These are phyloP conservation scores for Thripadectes ignobilis DNA, from an alignment of 2,797 vertebrate species.

Conservation along the genomic window DNA sequence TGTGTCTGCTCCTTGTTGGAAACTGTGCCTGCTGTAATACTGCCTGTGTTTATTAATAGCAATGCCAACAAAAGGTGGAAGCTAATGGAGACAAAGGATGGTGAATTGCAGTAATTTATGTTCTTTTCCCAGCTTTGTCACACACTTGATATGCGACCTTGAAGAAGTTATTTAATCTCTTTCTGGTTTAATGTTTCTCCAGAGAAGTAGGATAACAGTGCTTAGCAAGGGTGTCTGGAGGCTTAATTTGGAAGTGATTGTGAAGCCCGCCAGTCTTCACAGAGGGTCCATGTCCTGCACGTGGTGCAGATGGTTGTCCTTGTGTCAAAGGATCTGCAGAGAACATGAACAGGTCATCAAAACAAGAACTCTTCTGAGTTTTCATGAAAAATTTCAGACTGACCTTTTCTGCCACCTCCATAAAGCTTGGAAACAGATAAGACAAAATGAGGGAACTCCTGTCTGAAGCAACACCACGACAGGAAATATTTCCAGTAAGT, in stretches of 20 bases:
- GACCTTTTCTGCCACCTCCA: not conserved
- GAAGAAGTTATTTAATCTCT: constrained; percentile 39
- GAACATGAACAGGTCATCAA: not conserved
- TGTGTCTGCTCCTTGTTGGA: not conserved
- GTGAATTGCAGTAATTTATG: not conserved
- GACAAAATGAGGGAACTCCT: not conserved
- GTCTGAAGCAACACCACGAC: not conserved
- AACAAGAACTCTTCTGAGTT: not conserved
- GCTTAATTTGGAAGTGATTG: not conserved
- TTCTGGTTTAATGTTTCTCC: not conserved
- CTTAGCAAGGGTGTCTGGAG: not conserved
- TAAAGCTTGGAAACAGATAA: not conserved
- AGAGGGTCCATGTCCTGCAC: not conserved
- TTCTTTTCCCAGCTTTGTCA: constrained; percentile 46
- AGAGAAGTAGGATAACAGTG: not conserved
- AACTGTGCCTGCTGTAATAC: not conserved
- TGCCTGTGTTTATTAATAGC: constrained; percentile 14
- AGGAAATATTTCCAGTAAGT: not conserved
- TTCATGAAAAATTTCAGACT: not conserved
- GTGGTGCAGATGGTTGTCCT: not conserved
- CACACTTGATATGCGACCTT: constrained; percentile 16
- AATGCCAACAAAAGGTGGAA: constrained; percentile 48
- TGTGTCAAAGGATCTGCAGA: not conserved
- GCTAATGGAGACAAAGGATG: constrained; percentile 7
- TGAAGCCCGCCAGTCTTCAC: not conserved